phyloP scores from a whole-genome alignment of 2,113 vertebrate genomes.

The Grammomys surdaster region DNA sequence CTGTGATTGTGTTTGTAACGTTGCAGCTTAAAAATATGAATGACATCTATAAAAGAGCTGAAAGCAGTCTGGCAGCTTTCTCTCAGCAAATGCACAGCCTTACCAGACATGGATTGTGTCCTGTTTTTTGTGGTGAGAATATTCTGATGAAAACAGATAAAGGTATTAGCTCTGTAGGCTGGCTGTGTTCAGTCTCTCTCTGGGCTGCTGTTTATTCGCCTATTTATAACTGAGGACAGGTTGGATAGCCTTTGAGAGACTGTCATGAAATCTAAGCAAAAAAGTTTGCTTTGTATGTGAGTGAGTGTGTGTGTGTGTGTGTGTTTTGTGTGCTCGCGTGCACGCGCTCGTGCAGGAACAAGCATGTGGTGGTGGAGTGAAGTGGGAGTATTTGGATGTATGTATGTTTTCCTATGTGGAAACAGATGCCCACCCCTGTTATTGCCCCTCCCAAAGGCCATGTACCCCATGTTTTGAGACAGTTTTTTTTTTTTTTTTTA shows the following conservation, averaged over 20 bases:
- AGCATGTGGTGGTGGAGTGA: no score
- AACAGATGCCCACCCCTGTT: not conserved
- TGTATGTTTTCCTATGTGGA: not conserved
- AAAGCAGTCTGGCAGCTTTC: not conserved
- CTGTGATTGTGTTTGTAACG: not conserved
- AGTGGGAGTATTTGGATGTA: not conserved
- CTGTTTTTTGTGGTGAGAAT: not conserved
- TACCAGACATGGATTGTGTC: not conserved
- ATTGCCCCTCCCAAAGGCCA: not conserved
- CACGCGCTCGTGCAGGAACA: fast-evolving
- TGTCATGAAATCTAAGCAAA: not conserved
- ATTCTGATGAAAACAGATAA: not conserved
- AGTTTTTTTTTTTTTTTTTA: no score
- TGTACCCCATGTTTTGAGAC: not conserved
- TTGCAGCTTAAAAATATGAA: not conserved
- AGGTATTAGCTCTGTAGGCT: not conserved
- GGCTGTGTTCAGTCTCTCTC: not conserved
- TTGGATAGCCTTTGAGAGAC: not conserved
- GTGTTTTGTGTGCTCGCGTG: not conserved
- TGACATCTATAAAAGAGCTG: not conserved
- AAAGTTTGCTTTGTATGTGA: not conserved
- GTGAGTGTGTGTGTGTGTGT: not conserved
- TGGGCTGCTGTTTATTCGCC: not conserved
- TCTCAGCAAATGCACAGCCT: not conserved
- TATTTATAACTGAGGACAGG: conserved; percentile 3